Conservation (phyloP, 2,797 vertebrate species). For the Poeciliopsis gracilis region DNA sequence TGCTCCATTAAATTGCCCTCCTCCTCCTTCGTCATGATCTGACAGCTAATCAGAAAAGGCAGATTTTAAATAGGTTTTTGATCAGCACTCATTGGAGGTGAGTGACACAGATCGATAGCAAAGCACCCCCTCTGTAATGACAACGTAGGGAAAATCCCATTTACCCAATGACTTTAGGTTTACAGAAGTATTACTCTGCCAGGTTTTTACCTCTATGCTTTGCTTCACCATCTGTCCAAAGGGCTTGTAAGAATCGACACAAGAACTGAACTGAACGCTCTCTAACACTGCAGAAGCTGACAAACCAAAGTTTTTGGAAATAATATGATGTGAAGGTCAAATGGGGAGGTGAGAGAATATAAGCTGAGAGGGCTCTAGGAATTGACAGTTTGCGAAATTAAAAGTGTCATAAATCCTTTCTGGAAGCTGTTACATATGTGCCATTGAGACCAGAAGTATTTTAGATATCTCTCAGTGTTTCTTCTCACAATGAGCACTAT, state of each 20-base stretch:
- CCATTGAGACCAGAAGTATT: not conserved
- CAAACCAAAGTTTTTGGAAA: slow-evolving; percentile 38
- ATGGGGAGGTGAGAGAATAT: slow-evolving; percentile 14
- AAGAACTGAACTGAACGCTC: slow-evolving; percentile 48
- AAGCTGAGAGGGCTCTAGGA: slow-evolving; percentile 22
- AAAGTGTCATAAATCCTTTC: not conserved
- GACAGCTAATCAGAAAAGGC: slow-evolving; percentile 42
- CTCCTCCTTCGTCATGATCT: slow-evolving; percentile 17
- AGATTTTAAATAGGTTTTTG: slow-evolving; percentile 60
- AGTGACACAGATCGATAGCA: slow-evolving; percentile 58
- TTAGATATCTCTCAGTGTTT: not conserved
- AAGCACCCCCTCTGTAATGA: slow-evolving; percentile 42
- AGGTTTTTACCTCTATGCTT: slow-evolving; percentile 40
- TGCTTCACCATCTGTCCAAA: slow-evolving; percentile 28
- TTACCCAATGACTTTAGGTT: slow-evolving; percentile 51
- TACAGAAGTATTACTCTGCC: slow-evolving; percentile 32
- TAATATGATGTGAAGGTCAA: slow-evolving; percentile 11
- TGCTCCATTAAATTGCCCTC: slow-evolving; percentile 11
- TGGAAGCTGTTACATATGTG: not conserved
- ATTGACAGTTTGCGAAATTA: slow-evolving; percentile 1
- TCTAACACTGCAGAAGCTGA: slow-evolving; percentile 19
- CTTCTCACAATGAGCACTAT: not conserved
- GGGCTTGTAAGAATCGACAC: slow-evolving; percentile 15
- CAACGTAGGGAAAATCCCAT: slow-evolving; percentile 54
- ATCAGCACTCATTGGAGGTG: slow-evolving; percentile 59